Conservation (phyloP, 2,888 invertebrate species). For the Cephus runcator region DNA sequence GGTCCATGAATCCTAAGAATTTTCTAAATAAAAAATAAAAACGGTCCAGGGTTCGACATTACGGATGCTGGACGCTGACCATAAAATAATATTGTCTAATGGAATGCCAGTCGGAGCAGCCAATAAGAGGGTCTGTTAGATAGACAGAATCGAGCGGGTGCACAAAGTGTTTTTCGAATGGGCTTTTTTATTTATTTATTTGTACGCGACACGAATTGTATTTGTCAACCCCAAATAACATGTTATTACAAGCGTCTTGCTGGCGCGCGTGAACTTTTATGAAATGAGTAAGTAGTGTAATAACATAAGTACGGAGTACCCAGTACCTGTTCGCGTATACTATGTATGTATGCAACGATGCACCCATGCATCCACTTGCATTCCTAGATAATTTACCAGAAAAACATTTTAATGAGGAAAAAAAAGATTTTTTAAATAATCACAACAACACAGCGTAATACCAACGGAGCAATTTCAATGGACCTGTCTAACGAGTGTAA, state of each 20-base stretch:
- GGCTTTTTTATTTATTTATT: conserved; percentile 15
- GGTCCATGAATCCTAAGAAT: conserved; percentile 10
- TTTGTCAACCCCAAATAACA: conserved; percentile 20
- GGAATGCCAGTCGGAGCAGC: conserved; percentile 28
- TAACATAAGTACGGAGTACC: too few species aligned
- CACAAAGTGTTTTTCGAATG: neutral
- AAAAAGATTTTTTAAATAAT: too few species aligned
- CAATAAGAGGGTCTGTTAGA: conserved; percentile 26
- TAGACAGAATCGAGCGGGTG: conserved; percentile 11
- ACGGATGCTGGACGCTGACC: conserved; percentile 16
- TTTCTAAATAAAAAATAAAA: conserved; percentile 1
- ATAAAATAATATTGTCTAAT: conserved; percentile 47
- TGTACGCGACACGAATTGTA: conserved; percentile 18
- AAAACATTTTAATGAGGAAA: too few species aligned
- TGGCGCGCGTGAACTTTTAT: conserved; percentile 28
- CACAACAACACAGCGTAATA: too few species aligned
- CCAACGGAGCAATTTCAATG: too few species aligned
- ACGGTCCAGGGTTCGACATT: too few species aligned
- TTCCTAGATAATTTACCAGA: too few species aligned
- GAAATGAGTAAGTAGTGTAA: conserved; percentile 11
- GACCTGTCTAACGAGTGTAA: too few species aligned
- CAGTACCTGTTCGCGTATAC: too few species aligned
- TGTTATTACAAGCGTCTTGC: conserved; percentile 43
- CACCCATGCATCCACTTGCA: too few species aligned
- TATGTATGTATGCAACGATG: too few species aligned